Evolutionary conservation across 2,888 invertebrate genomes (phyloP).

Genomic region (Volucella zonaria): DNA sequence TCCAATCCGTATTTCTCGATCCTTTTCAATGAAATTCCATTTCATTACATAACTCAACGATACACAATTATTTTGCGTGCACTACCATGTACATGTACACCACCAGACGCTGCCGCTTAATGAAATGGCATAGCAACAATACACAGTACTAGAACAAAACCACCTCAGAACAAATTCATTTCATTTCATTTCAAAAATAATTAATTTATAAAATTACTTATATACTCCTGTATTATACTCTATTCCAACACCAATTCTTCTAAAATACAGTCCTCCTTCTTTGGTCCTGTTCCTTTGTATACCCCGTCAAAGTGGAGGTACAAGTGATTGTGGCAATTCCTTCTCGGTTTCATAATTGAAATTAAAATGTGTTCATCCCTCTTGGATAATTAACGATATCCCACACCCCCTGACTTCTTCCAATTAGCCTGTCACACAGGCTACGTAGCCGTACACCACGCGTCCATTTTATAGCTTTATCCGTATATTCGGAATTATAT

Average conservation of each 20-base stretch:
- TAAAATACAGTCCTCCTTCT: not conserved
- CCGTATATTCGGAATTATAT: slow-evolving; percentile 22
- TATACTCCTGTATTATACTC: slow-evolving; percentile 5
- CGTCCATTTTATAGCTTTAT: slow-evolving; percentile 60
- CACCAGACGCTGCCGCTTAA: slow-evolving; percentile 22
- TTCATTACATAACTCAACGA: slow-evolving; percentile 14
- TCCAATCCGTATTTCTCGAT: not conserved
- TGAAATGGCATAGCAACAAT: slow-evolving; percentile 32
- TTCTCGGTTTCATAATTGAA: slow-evolving; percentile 69
- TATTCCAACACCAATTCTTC: not conserved
- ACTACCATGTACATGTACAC: not conserved
- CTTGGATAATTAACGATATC: slow-evolving; percentile 64
- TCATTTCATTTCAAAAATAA: slow-evolving; percentile 62
- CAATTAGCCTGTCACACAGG: slow-evolving; percentile 8
- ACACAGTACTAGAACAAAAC: not conserved
- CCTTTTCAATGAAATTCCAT: slow-evolving; percentile 40
- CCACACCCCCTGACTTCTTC: slow-evolving; percentile 10
- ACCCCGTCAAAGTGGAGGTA: slow-evolving; percentile 40
- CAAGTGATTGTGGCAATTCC: slow-evolving; percentile 51
- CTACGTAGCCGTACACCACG: slow-evolving; percentile 36
- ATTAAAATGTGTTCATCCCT: slow-evolving; percentile 73
- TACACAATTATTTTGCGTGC: not conserved
- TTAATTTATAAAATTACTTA: slow-evolving; percentile 63
- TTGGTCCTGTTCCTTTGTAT: not conserved
- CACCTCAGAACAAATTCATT: slow-evolving; percentile 50